Percentiles rank a stretch among this genome's conserved stretches.
These are phyloP conservation scores for Enhydra lutris DNA, from an alignment of 2,113 vertebrate genomes.

Conservation along the genomic window DNA sequence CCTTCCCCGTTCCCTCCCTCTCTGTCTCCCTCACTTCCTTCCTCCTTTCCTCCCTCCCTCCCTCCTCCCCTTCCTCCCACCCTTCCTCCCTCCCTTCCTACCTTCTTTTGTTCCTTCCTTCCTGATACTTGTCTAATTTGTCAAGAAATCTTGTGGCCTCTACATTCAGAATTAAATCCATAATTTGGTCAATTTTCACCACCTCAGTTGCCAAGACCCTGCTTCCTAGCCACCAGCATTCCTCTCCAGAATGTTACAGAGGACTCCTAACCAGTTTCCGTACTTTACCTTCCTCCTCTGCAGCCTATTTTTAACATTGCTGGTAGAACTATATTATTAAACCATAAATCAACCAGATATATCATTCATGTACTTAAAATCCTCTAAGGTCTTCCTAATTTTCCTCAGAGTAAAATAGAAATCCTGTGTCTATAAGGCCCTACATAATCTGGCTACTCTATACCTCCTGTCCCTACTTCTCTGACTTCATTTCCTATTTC, in stretches of 20 bases:
- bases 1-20: too few species aligned
- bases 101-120: neutral
- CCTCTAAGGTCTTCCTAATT: neutral
- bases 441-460: neutral
- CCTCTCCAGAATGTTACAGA: neutral
- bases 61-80: too few species aligned
- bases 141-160: neutral
- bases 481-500: neutral
- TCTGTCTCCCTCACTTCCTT: too few species aligned
- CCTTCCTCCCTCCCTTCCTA: neutral
- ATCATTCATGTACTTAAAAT: neutral
- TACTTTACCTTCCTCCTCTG: neutral
- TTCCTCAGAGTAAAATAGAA: neutral
- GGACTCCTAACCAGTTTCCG: neutral
- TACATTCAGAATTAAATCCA: neutral
- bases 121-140: neutral
- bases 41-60: too few species aligned
- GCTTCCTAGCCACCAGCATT: neutral
- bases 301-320: neutral
- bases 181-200: neutral
- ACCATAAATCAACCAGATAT: neutral
- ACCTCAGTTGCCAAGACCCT: neutral
- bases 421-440: neutral
- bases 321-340: neutral
- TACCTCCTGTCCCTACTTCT: accelerated